Percentiles rank a stretch among this genome's conserved stretches.
These are phyloP conservation scores for Cataglyphis hispanica DNA, from an alignment of 1,140 invertebrate genomes.

Conservation along the genomic window DNA sequence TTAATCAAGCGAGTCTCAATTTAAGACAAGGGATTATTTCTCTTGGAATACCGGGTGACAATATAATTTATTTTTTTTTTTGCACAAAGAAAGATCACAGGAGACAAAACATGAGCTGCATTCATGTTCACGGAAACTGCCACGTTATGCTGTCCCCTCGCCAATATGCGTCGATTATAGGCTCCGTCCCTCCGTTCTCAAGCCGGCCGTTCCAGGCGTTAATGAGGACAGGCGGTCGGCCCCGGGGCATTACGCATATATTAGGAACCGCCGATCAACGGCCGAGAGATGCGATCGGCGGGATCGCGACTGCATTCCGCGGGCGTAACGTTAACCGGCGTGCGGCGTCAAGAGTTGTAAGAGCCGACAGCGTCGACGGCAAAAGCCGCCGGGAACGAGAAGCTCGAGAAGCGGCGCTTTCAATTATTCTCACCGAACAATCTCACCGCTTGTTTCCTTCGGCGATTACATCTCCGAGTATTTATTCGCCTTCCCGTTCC, in stretches of 20 bases:
- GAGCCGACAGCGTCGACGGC: conserved; percentile 64
- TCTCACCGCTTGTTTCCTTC: conserved; percentile 86
- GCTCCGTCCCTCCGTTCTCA: conserved; percentile 45
- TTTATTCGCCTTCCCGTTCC: conserved; percentile 82
- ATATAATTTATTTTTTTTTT: background rate
- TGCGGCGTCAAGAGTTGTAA: conserved; percentile 64
- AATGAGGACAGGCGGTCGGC: conserved; percentile 82
- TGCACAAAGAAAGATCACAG: background rate
- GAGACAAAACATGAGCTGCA: conserved; percentile 75
- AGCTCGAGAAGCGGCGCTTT: conserved; percentile 86
- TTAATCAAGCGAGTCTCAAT: background rate
- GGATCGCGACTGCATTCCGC: conserved; percentile 67
- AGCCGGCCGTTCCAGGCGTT: conserved; percentile 78
- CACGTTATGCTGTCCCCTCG: conserved; percentile 10
- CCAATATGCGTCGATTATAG: conserved; percentile 13
- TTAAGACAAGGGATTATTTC: background rate
- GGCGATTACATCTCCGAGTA: conserved; percentile 86
- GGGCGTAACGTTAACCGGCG: conserved; percentile 62
- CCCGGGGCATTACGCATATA: conserved; percentile 84
- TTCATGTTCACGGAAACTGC: conserved; percentile 55
- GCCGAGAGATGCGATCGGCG: conserved; percentile 79
- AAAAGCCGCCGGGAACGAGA: conserved; percentile 80
- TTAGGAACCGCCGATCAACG: conserved; percentile 83
- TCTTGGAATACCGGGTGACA: background rate
- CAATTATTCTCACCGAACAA: conserved; percentile 86